Base-by-base conservation (phyloP, 1,140 invertebrate genomes). In the Drosophila pachea region DNA sequence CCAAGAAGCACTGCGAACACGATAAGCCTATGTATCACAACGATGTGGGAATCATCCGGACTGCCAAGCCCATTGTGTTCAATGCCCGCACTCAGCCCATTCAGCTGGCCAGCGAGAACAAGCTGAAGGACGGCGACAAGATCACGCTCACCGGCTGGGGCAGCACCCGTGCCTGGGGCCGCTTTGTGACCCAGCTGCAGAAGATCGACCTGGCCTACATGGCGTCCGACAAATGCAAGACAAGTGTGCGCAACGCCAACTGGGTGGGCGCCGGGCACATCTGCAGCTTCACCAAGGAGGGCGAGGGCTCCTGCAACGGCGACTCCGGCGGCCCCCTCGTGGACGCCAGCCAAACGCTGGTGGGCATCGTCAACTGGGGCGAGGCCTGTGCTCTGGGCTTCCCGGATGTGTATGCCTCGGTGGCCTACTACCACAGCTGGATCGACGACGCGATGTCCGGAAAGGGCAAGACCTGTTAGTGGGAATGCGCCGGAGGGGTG, bases 251-350 rank as follows among this genome's bases (percentile, higher is more conserved):
- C 2, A 88, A 86, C 11, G 11, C 55, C 29, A 68, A 7, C 22
- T 86, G 84, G 73, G 8, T 88, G 49, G 64, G 79, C 12, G 65
- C 65, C 0, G 87, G 86, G 5, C 91, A 93, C 65, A 90, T 93
- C 47, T 94, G 93, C 65, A 93, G 93, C 0, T 88, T 91, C 7
- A 93, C 92, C 2, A 91, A 90, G 69, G 61, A 71, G 22, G 92
- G 92, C 7, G 89, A 93, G 81, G 92, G 92, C 6, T 91, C 91
- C 45, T 93, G 92, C 56, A 90, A 92, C 74, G 90, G 90, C 16
- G 90, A 91, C 58, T 90, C 89, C 11, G 90, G 90, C 38, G 90
- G 90, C 35, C 90, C 91, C 1, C 56, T 91, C 55, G 84, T 89
- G 14, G 89, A 89, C 56, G 72, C 48, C 72, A 86, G 48, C 7